Percentiles rank a stretch among this genome's conserved stretches.
phyloP scores from a whole-genome alignment of 2,113 vertebrate species.

The Spea bombifrons region DNA sequence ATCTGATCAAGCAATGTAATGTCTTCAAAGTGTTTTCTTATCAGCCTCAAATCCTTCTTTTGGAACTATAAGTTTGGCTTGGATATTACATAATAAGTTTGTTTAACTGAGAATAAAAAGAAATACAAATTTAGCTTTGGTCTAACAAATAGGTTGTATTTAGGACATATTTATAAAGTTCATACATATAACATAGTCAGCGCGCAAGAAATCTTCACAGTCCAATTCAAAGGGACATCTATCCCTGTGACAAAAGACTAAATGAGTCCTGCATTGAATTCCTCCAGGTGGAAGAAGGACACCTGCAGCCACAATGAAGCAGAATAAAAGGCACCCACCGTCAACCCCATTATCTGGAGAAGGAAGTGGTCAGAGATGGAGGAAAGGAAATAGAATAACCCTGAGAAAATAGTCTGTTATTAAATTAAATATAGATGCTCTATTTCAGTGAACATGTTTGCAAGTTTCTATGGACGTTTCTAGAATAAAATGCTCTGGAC shows the following conservation, averaged over 20 bases:
- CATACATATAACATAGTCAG: too few relatives aligned
- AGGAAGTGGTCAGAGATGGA: conserved; percentile 39
- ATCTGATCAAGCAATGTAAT: too few relatives aligned
- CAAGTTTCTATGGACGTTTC: too few relatives aligned
- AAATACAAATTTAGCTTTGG: too few relatives aligned
- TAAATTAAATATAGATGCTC: not conserved
- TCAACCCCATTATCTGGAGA: conserved; percentile 4
- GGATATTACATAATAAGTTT: too few relatives aligned
- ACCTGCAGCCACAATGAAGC: conserved; percentile 38
- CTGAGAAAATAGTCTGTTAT: conserved; percentile 27
- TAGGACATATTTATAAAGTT: too few relatives aligned
- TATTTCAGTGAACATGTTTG: not conserved
- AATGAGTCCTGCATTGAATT: conserved; percentile 34
- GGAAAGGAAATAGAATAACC: conserved; percentile 39
- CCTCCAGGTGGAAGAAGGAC: conserved; percentile 38
- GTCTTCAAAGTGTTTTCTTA: too few relatives aligned
- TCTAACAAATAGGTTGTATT: too few relatives aligned
- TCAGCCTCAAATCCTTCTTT: too few relatives aligned
- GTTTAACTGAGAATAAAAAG: too few relatives aligned
- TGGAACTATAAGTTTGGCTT: too few relatives aligned
- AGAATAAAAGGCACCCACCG: conserved; percentile 25
- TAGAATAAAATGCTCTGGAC: too few relatives aligned
- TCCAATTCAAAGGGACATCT: conserved; percentile 5
- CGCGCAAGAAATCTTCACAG: not conserved
- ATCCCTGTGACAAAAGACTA: conserved; percentile 32